Base-by-base conservation (phyloP, 2,888 invertebrate species). In the Sussaba pulchella region DNA sequence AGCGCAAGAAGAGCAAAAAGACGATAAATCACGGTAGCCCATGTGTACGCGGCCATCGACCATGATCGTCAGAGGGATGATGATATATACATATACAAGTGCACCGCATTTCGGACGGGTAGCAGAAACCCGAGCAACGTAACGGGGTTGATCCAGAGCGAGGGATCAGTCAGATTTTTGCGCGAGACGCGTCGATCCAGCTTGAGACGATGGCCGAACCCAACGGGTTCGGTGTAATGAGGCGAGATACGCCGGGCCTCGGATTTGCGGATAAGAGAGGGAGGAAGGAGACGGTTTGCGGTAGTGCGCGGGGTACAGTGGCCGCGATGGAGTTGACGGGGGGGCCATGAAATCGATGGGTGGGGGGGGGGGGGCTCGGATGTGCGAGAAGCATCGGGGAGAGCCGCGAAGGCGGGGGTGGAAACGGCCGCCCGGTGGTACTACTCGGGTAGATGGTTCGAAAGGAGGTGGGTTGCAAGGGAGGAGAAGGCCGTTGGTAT, bases 151-250 rank as follows among this genome's bases (percentile, higher is more conserved):
- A 36, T 36, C n/a, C 9, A 26, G 47, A 45, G 24, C 75, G 66
- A 73, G 77, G 61, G 78, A 64, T 73, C 78, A 69, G 80, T 82
- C 74, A 79, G 82, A 87, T 87, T 87, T 87, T 87, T 83, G 71
- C 70, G 63, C 64, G 81, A 76, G 78, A 76, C 87, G 87, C 86
- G 85, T 84, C 80, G 86, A 86, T 85, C 85, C 85, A 84, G 81
- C 83, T 85, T 78, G 85, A 88, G 86, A 86, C 85, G 85, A 87
- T 85, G 87, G 86, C 83, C 86, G 85, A 87, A 87, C 87, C 87
- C 84, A 85, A 50, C 85, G 84, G 78, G 87, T 86, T 82, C 85
- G 85, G 87, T 87, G 89, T 90, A 90, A 90, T 89, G 90, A 90
- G 89, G 87, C 90, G 87, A 88, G 87, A 88, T 88, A 87, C 87